These are phyloP conservation scores for Frankliniella fusca DNA, from an alignment of 2,888 invertebrate species.

Conservation along the genomic window DNA sequence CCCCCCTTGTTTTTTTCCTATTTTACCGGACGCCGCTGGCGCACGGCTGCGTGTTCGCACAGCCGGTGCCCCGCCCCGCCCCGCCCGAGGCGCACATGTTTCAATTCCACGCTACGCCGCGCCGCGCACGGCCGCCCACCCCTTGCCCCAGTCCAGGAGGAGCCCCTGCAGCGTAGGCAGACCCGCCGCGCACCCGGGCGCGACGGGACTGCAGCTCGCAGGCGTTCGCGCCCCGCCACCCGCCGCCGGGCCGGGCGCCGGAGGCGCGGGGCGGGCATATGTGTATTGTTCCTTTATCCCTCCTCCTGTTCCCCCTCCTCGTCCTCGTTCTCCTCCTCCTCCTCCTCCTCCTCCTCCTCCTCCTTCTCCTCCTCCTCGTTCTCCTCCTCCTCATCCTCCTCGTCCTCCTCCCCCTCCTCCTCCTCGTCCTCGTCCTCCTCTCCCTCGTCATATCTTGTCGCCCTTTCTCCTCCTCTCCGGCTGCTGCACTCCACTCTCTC, in stretches of 20 bases:
- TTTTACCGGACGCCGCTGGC: background rate
- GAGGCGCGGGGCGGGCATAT: background rate
- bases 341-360: background rate
- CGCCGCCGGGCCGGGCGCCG: background rate
- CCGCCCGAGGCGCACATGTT: background rate
- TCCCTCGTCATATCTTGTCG: background rate
- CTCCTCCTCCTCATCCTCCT: background rate
- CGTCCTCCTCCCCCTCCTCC: background rate
- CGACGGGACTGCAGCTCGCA: background rate
- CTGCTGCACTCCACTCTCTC: background rate
- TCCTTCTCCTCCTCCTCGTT: background rate
- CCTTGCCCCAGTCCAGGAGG: background rate
- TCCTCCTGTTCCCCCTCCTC: background rate
- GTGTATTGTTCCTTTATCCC: background rate
- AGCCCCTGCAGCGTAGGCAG: background rate
- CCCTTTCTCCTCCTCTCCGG: background rate
- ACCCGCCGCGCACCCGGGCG: background rate
- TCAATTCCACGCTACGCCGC: conserved; percentile 15
- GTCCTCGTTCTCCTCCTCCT: background rate
- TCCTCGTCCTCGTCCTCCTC: background rate
- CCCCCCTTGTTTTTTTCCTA: too few relatives aligned
- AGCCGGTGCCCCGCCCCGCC: background rate
- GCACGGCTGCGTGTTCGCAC: background rate
- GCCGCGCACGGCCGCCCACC: too few relatives aligned
- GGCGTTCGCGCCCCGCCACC: background rate